Evolutionary conservation across 2,113 vertebrate species (phyloP).

Genomic region (Chunga burmeisteri): DNA sequence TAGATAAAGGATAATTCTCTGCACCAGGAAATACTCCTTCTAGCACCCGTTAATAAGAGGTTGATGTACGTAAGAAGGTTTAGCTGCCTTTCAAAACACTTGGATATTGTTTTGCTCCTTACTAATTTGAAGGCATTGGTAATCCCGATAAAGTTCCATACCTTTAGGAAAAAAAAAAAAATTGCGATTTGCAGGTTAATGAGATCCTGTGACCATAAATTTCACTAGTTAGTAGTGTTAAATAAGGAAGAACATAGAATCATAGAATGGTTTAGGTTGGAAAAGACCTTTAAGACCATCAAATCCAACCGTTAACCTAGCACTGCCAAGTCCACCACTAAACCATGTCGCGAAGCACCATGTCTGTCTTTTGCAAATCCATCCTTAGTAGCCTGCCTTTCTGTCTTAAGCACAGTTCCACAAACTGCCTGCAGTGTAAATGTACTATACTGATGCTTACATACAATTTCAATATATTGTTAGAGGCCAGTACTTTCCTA

Average conservation of each 20-base stretch:
- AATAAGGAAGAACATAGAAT: background rate
- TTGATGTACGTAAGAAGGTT: background rate
- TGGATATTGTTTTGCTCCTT: background rate
- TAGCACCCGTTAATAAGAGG: background rate
- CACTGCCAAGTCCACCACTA: no score
- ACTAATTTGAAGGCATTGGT: background rate
- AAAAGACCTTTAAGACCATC: no score
- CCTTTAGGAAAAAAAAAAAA: background rate
- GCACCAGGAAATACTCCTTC: background rate
- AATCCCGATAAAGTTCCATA: background rate
- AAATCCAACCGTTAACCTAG: no score
- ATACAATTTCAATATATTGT: background rate
- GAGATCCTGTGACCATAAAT: background rate
- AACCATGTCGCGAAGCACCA: no score
- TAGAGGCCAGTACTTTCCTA: background rate
- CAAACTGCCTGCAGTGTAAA: no score
- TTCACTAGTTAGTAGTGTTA: background rate
- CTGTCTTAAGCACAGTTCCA: background rate
- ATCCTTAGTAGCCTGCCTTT: background rate
- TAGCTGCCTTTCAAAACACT: background rate
- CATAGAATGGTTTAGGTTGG: no score
- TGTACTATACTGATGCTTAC: background rate
- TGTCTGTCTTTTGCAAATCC: background rate
- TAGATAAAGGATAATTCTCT: background rate
- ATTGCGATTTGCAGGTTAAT: background rate